Conservation (phyloP, 2,888 invertebrate genomes). For the Mimachlamys varia region DNA sequence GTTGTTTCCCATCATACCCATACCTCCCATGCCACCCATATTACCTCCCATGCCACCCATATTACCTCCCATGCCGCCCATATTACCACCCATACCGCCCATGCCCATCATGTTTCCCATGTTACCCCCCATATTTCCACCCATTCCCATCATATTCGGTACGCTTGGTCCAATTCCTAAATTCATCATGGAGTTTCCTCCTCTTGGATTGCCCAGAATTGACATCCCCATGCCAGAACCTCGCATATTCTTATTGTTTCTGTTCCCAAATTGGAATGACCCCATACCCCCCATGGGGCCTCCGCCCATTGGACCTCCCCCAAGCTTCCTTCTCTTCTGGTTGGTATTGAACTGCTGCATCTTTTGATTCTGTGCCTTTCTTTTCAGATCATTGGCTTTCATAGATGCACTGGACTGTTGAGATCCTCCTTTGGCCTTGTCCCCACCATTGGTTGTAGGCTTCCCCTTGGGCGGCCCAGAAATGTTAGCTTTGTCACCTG, state of each 20-base stretch:
- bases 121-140: not conserved
- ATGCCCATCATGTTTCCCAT: slow-evolving; percentile 14
- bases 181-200: slow-evolving; percentile 12
- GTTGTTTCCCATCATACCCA: slow-evolving; percentile 2
- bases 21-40: not conserved
- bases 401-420: not conserved
- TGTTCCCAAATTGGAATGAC: not conserved
- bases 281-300: not conserved
- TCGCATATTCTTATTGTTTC: not conserved
- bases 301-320: not conserved
- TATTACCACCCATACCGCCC: not conserved
- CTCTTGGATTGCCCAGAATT: not conserved
- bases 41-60: not conserved
- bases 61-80: not conserved
- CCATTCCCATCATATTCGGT: slow-evolving; percentile 28
- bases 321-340: not conserved
- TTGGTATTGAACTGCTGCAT: not conserved
- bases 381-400: slow-evolving; percentile 24
- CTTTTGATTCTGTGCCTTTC: slow-evolving; percentile 14
- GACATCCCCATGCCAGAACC: not conserved
- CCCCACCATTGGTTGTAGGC: not conserved
- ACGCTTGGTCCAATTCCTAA: not conserved
- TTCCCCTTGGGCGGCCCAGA: not conserved
- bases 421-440: not conserved
- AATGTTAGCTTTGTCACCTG: not conserved